Evolutionary conservation across 2,113 vertebrate genomes (phyloP).

Genomic region (Eublepharis macularius): DNA sequence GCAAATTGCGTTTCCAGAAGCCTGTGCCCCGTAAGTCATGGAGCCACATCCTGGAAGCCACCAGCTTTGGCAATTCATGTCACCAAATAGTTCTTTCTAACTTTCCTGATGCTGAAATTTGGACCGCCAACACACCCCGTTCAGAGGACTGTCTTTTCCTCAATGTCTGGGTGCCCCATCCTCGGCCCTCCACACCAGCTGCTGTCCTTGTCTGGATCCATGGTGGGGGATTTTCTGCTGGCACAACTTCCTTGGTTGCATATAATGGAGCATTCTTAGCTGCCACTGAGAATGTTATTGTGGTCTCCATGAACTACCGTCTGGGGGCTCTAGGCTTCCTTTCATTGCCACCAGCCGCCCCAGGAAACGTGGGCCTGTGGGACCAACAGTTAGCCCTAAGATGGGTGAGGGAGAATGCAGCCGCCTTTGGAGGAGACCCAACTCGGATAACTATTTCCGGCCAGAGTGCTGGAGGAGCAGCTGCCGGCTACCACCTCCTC

Average conservation of each 20-base stretch:
- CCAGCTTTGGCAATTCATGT: conserved; percentile 29
- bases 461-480: conserved; percentile 74
- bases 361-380: conserved; percentile 72
- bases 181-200: conserved; percentile 19
- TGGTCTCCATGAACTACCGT: conserved; percentile 81
- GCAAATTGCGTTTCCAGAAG: conserved; percentile 1
- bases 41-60: conserved; percentile 2
- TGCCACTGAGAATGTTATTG: conserved; percentile 70
- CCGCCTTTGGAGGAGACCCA: conserved; percentile 76
- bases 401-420: conserved; percentile 74
- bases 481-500: conserved; percentile 74
- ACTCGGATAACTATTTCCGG: conserved; percentile 76
- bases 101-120: conserved; percentile 72
- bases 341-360: conserved; percentile 62
- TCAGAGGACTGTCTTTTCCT: conserved; percentile 81
- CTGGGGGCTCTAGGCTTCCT: conserved; percentile 76
- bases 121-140: conserved; percentile 73
- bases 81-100: conserved; percentile 25
- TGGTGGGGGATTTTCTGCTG: conserved; percentile 72
- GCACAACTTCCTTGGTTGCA: conserved; percentile 72
- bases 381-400: conserved; percentile 77
- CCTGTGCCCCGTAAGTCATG: background rate
- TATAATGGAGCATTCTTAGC: conserved; percentile 75
- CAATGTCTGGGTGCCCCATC: conserved; percentile 75
- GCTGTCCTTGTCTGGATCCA: conserved; percentile 80